Evolutionary conservation across 2,888 invertebrate genomes (phyloP), one percentile per base, ranked within the genome.

Genomic region (Thysanoteuthis rhombus): DNA sequence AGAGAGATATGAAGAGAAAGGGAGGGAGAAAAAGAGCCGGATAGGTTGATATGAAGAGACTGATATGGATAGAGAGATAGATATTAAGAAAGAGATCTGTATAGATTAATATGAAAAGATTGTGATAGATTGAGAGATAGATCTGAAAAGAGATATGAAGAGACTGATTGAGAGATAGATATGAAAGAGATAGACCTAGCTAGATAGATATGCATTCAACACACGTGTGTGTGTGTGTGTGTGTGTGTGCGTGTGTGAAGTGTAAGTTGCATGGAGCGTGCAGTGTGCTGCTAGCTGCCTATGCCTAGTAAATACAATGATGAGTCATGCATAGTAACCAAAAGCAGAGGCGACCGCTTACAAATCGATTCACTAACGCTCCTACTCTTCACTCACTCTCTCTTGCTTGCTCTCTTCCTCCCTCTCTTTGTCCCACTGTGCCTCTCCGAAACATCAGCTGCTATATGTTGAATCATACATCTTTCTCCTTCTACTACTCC

Each of bases 251-350:
- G 58, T 58, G 58, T 58, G 58, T 36, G 4, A 52, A 5, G 52
- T 52, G 52, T 52, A 75, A 75, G n/a, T 75, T 75, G 75, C n/a
- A 19, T 75, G 75, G 36, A 75, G 75, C 75, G 16, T 75, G n/a
- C 75, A 36, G n/a, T 75, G 75, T 75, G 75, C 75, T 75, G 75
- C 75, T 75, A 75, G 75, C 75, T 75, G 75, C 75, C n/a, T n/a
- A 36, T 75, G 75, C 36, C 75, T 75, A 75, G n/a, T 75, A 16
- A 75, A 75, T 75, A 36, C 75, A 75, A 36, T 75, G 75, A 75
- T 75, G 75, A 75, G 75, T 75, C 75, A 75, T 75, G 75, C 75
- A n/a, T 75, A 75, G 75, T 75, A 75, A 75, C 75, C n/a, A 75
- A 75, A 75, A 75, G 75, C 12, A 36, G 75, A 75, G n/a, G n/a